Conservation (phyloP, 2,797 vertebrate genomes). For the Acipenser transmontanus region DNA sequence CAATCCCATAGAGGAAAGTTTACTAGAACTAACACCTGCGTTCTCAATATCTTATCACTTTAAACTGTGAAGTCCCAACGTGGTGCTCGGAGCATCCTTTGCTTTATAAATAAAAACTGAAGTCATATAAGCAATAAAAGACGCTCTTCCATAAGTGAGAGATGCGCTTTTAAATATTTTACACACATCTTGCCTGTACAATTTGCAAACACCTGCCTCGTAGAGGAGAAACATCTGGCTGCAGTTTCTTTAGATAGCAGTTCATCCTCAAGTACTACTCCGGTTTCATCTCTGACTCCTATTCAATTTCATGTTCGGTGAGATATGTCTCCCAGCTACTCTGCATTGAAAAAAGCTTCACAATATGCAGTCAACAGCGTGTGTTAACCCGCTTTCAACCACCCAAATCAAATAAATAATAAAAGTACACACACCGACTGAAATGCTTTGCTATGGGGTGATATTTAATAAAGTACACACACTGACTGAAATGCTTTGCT, state of each 20-base stretch:
- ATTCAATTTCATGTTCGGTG: conserved; percentile 25
- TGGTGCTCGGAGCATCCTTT: not conserved
- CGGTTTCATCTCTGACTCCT: conserved; percentile 33
- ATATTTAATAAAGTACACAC: too few species aligned
- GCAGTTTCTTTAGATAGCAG: conserved; percentile 64
- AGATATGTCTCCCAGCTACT: not conserved
- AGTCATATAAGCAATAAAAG: conserved; percentile 64
- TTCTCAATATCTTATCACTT: conserved; percentile 42
- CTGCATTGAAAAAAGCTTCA: too few species aligned
- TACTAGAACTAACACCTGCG: conserved; percentile 33
- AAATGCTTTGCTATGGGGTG: too few species aligned
- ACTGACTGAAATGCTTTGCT: too few species aligned
- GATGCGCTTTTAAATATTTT: conserved; percentile 76
- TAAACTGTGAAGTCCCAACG: conserved; percentile 24
- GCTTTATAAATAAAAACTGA: conserved; percentile 38
- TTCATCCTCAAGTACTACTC: conserved; percentile 53
- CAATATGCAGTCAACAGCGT: too few species aligned
- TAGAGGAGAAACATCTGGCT: conserved; percentile 60
- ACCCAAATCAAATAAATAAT: too few species aligned
- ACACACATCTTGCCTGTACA: conserved; percentile 65
- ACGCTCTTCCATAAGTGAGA: conserved; percentile 63
- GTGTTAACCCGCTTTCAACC: too few species aligned
- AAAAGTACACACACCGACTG: too few species aligned
- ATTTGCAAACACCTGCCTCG: conserved; percentile 65
- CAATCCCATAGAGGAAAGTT: conserved; percentile 20